These are phyloP conservation scores for Maniola hyperantus DNA, from an alignment of 2,888 invertebrate genomes.

Conservation along the genomic window DNA sequence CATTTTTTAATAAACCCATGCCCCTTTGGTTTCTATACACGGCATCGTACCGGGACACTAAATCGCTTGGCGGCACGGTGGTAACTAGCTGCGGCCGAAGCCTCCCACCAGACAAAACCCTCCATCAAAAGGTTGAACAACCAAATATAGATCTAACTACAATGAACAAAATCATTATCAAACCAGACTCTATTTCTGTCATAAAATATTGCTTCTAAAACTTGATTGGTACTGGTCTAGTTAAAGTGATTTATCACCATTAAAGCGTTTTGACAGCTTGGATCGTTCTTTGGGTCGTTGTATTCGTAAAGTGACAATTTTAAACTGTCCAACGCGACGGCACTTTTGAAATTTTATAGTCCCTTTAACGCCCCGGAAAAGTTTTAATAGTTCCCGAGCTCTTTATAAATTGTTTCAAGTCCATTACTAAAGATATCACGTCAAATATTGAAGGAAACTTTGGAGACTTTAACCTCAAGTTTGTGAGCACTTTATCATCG, in stretches of 20 bases:
- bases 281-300: not conserved
- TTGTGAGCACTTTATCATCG: conserved; percentile 3
- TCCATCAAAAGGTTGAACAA: too few relatives aligned
- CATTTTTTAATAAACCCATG: too few relatives aligned
- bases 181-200: not conserved
- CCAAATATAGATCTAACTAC: too few relatives aligned
- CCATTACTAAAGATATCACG: conserved; percentile 20
- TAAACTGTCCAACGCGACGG: conserved; percentile 1
- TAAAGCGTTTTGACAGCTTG: not conserved
- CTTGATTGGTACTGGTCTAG: not conserved
- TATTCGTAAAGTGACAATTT: conserved; percentile 6
- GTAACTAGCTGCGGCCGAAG: too few relatives aligned
- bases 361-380: conserved; percentile 11
- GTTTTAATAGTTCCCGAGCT: conserved; percentile 18
- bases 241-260: conserved; percentile 5
- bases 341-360: conserved; percentile 16
- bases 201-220: not conserved
- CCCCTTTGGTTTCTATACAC: too few relatives aligned
- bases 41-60: too few relatives aligned
- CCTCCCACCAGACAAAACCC: too few relatives aligned
- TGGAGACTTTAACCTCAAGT: not conserved
- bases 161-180: not conserved
- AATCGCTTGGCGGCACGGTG: too few relatives aligned
- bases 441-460: conserved; percentile 19
- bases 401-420: conserved; percentile 20